Percentiles rank a stretch among this genome's conserved stretches.
phyloP scores from a whole-genome alignment of 2,797 vertebrate species.

The Rallus crepitans region DNA sequence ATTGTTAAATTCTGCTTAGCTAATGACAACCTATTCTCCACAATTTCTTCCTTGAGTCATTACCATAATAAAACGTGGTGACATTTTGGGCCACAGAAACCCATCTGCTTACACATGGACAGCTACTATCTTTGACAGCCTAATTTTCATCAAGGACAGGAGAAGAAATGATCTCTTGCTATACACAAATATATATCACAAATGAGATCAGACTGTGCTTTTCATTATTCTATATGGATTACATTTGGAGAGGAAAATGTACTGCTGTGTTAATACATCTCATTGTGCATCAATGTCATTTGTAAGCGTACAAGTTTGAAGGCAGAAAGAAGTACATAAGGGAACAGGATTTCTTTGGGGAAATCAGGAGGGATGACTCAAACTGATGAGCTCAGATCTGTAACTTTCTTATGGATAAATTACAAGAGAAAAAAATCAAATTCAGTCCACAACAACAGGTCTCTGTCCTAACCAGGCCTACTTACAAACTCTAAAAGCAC shows the following conservation, averaged over 20 bases:
- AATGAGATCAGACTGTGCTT: conserved; percentile 24
- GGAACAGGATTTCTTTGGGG: conserved; percentile 7
- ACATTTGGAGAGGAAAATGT: not conserved
- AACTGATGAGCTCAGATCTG: not conserved
- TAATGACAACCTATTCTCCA: conserved; percentile 16
- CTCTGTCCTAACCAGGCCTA: not conserved
- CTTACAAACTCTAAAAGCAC: not conserved
- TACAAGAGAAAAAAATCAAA: not conserved
- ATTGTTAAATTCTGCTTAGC: conserved; percentile 25
- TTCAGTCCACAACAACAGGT: not conserved
- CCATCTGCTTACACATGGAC: conserved; percentile 46
- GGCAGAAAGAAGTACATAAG: not conserved
- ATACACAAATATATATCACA: conserved; percentile 13
- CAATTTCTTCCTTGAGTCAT: not conserved
- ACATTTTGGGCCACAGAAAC: conserved; percentile 42
- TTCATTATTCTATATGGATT: conserved; percentile 12
- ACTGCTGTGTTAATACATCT: conserved; percentile 20
- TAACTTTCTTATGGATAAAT: not conserved
- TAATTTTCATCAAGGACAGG: conserved; percentile 59
- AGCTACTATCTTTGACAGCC: conserved; percentile 38
- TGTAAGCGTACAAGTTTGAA: not conserved
- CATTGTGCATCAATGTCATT: not conserved
- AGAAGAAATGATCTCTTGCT: conserved; percentile 38
- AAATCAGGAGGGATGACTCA: conserved; percentile 25
- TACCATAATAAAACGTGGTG: conserved; percentile 44